Conservation (phyloP, 2,113 vertebrate genomes). For the Coregonus clupeaformis region DNA sequence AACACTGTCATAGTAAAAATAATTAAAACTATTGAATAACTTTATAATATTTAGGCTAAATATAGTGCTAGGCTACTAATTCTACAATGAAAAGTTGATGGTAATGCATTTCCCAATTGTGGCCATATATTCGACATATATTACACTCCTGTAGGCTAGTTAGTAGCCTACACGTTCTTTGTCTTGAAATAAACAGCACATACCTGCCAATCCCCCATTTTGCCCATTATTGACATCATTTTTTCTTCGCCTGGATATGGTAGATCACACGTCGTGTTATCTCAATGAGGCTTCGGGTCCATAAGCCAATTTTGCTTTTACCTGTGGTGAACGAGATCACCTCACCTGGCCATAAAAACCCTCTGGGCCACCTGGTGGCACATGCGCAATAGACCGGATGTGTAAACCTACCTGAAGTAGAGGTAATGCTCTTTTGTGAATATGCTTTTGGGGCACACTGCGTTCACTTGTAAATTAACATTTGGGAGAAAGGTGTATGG, state of each 20-base stretch:
- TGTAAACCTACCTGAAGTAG: slow-evolving; percentile 57
- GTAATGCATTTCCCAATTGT: not conserved
- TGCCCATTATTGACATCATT: slow-evolving; percentile 91
- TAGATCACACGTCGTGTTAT: slow-evolving; percentile 77
- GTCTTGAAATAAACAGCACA: slow-evolving; percentile 63
- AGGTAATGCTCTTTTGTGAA: slow-evolving; percentile 5
- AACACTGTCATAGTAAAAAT: too few species aligned
- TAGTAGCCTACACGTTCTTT: slow-evolving; percentile 28
- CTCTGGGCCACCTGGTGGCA: slow-evolving; percentile 83
- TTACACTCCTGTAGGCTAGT: not conserved
- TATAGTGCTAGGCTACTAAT: too few species aligned
- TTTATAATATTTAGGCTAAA: too few species aligned
- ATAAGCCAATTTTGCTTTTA: slow-evolving; percentile 84
- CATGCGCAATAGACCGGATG: slow-evolving; percentile 86
- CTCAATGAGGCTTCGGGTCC: slow-evolving; percentile 76
- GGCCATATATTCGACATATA: not conserved
- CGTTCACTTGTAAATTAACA: not conserved
- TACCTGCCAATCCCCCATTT: slow-evolving; percentile 98
- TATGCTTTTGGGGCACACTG: not conserved
- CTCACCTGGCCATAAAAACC: slow-evolving; percentile 94
- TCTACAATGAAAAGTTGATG: too few species aligned
- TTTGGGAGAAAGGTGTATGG: not conserved
- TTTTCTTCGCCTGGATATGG: slow-evolving; percentile 58
- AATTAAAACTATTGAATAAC: too few species aligned
- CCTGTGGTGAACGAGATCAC: slow-evolving; percentile 78